phyloP scores from a whole-genome alignment of 2,113 vertebrate genomes.

The Larimichthys crocea region DNA sequence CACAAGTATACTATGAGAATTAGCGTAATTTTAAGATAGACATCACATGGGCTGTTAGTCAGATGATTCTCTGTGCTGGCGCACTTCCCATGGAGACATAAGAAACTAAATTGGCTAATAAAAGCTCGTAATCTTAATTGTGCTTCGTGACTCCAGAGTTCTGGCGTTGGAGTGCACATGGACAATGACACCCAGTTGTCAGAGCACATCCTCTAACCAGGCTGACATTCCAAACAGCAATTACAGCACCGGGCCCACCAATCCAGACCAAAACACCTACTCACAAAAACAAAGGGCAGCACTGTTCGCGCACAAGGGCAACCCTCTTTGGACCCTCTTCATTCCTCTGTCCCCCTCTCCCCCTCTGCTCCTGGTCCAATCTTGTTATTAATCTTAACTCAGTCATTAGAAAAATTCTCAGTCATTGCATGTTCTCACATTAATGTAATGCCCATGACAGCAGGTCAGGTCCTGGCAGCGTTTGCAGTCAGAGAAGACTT shows the following conservation, averaged over 20 bases:
- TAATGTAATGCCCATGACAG: slow-evolving; percentile 65
- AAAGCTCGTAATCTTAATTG: slow-evolving; percentile 77
- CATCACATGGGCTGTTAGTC: slow-evolving; percentile 68
- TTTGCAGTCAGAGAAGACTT: slow-evolving; percentile 23
- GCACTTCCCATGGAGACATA: slow-evolving; percentile 65
- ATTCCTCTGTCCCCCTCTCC: slow-evolving; percentile 66
- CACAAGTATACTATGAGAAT: slow-evolving; percentile 43
- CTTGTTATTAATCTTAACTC: slow-evolving; percentile 83
- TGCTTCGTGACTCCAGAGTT: slow-evolving; percentile 71
- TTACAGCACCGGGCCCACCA: slow-evolving; percentile 80
- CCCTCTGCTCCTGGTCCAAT: slow-evolving; percentile 71
- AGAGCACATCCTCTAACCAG: slow-evolving; percentile 75
- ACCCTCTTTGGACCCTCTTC: slow-evolving; percentile 67
- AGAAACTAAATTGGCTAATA: slow-evolving; percentile 75
- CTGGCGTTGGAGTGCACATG: slow-evolving; percentile 57
- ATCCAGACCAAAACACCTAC: slow-evolving; percentile 85
- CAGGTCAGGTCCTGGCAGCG: slow-evolving; percentile 31
- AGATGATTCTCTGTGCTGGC: slow-evolving; percentile 59
- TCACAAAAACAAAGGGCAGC: slow-evolving; percentile 74
- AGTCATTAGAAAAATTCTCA: slow-evolving; percentile 76
- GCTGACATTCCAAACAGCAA: slow-evolving; percentile 83
- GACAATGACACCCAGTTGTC: slow-evolving; percentile 84
- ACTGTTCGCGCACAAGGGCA: slow-evolving; percentile 82
- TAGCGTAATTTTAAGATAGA: slow-evolving; percentile 39
- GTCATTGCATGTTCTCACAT: slow-evolving; percentile 69